These are phyloP conservation scores for Lottia scabra DNA, from an alignment of 2,888 invertebrate species.

Conservation along the genomic window DNA sequence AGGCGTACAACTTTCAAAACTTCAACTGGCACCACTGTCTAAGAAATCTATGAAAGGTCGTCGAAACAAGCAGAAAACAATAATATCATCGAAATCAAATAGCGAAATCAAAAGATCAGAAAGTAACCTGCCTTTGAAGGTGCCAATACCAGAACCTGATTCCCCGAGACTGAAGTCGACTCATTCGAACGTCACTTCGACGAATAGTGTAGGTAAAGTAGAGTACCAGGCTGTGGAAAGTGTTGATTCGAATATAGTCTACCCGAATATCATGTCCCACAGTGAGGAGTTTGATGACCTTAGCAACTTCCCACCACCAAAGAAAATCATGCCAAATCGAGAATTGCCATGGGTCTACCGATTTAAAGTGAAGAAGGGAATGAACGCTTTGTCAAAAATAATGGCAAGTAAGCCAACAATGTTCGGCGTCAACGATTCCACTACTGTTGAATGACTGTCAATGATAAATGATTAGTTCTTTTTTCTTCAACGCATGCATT, in stretches of 20 bases:
- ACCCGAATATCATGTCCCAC: conserved; percentile 37
- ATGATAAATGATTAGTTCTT: too few species aligned
- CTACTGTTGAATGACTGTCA: too few species aligned
- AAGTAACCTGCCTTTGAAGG: not conserved
- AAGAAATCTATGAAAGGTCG: conserved; percentile 9
- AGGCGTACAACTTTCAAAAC: conserved; percentile 4
- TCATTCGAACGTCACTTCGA: not conserved
- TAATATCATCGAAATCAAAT: conserved; percentile 9
- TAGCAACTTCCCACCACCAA: conserved; percentile 47
- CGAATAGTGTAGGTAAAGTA: not conserved
- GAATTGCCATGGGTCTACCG: conserved; percentile 60
- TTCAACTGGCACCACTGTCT: conserved; percentile 7
- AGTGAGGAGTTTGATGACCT: conserved; percentile 50
- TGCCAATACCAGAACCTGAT: not conserved
- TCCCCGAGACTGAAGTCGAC: not conserved
- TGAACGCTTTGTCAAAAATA: conserved; percentile 58
- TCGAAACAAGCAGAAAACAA: not conserved
- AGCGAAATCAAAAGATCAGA: conserved; percentile 1
- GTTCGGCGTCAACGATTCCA: not conserved
- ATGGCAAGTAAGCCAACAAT: conserved; percentile 50
- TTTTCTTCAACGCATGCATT: too few species aligned
- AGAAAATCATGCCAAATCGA: conserved; percentile 44
- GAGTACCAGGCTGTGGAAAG: not conserved
- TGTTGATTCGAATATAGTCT: conserved; percentile 32
- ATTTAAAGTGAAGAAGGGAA: conserved; percentile 59